Percentiles rank a stretch among this genome's conserved stretches.
Evolutionary conservation across 2,888 invertebrate species (phyloP).

Genomic region (Geotrupes spiniger): DNA sequence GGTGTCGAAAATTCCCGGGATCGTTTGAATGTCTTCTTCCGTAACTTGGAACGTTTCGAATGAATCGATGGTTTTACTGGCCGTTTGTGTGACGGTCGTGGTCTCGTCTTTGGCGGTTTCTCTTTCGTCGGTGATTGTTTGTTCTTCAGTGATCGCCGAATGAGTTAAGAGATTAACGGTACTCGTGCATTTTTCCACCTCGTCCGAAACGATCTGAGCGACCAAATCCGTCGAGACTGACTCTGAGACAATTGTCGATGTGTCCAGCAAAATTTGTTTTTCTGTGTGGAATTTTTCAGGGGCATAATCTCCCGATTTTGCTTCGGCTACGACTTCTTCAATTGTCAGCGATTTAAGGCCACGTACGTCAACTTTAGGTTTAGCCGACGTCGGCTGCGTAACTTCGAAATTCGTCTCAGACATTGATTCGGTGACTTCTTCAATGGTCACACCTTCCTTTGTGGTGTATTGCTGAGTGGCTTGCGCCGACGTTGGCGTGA

Average conservation of each 20-base stretch:
- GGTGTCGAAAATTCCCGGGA: constrained; percentile 50
- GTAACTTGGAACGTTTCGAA: constrained; percentile 43
- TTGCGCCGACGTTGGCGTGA: constrained; percentile 51
- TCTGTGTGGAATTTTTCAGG: constrained; percentile 78
- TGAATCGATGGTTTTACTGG: constrained; percentile 39
- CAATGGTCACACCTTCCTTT: constrained; percentile 62
- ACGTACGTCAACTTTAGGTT: constrained; percentile 62
- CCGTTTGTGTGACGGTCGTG: constrained; percentile 25
- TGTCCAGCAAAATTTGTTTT: constrained; percentile 51
- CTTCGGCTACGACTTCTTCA: constrained; percentile 66
- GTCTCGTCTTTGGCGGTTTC: constrained; percentile 24
- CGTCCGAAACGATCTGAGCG: constrained; percentile 29
- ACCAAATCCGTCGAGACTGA: constrained; percentile 51
- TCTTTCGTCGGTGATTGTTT: constrained; percentile 25
- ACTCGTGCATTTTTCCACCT: constrained; percentile 39
- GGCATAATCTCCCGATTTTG: constrained; percentile 72
- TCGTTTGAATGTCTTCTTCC: constrained; percentile 54
- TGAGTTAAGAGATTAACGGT: constrained; percentile 49
- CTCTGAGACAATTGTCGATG: constrained; percentile 52
- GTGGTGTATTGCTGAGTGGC: constrained; percentile 60
- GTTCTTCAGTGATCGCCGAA: constrained; percentile 45
- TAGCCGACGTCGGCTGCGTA: constrained; percentile 52
- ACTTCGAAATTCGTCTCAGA: constrained; percentile 58
- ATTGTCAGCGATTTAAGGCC: constrained; percentile 63
- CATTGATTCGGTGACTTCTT: constrained; percentile 56